These are phyloP conservation scores for Campylorhamphus procurvoides DNA, from an alignment of 2,113 vertebrate species.

Conservation along the genomic window DNA sequence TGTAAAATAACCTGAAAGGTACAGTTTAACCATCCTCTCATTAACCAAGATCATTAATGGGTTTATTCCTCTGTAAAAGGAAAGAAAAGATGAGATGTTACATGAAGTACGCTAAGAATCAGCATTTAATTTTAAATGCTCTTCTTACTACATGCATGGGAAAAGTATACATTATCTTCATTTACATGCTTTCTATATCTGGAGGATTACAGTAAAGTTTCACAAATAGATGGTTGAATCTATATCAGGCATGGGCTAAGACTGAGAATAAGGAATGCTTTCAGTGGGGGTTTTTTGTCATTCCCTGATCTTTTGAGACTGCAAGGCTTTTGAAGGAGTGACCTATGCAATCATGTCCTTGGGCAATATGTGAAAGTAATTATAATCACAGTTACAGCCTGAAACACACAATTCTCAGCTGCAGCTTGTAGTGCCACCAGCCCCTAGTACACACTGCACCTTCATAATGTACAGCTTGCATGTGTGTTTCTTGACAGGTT, in stretches of 20 bases:
- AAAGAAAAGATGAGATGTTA: background rate
- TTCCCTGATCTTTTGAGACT: background rate
- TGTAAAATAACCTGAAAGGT: background rate
- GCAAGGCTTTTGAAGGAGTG: background rate
- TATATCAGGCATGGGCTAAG: background rate
- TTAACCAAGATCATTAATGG: background rate
- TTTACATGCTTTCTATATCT: background rate
- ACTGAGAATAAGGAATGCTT: background rate
- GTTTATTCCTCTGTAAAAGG: background rate
- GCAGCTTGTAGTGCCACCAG: background rate
- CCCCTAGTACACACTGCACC: background rate
- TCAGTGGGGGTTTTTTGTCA: background rate
- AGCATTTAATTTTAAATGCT: background rate
- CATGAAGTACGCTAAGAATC: background rate
- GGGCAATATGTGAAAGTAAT: background rate
- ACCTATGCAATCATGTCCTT: background rate
- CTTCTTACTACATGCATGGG: background rate
- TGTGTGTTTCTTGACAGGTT: background rate
- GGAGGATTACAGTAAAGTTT: background rate
- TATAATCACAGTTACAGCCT: background rate
- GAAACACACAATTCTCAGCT: background rate
- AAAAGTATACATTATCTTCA: background rate
- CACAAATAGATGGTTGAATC: background rate
- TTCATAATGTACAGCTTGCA: fast-evolving
- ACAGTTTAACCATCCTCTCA: background rate